A percentile compares a stretch with the other conserved stretches of the same genome.
These are phyloP conservation scores for Lomographa bimaculata DNA, from an alignment of 2,888 invertebrate species.

Conservation along the genomic window DNA sequence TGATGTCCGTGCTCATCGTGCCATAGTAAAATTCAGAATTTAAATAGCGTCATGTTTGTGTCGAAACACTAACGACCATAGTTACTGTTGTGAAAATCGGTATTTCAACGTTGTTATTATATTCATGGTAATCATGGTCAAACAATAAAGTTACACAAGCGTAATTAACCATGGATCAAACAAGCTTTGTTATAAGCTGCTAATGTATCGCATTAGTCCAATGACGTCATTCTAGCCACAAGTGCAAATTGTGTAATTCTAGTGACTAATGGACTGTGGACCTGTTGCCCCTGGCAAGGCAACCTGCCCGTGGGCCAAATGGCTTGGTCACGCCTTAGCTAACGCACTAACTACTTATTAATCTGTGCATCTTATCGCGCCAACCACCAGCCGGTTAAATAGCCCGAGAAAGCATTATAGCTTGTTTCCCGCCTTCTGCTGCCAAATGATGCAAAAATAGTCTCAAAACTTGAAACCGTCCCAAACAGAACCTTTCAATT, in stretches of 20 bases:
- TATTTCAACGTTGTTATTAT: too few species aligned
- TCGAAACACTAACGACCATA: too few species aligned
- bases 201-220: too few species aligned
- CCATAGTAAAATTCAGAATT: too few species aligned
- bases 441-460: slow-evolving; percentile 30
- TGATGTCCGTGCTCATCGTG: too few species aligned
- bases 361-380: too few species aligned
- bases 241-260: slow-evolving; percentile 9
- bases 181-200: too few species aligned
- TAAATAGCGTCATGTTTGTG: too few species aligned
- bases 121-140: too few species aligned
- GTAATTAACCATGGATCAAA: too few species aligned
- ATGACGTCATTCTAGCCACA: neutral
- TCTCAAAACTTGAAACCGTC: slow-evolving; percentile 12
- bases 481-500: slow-evolving; percentile 11
- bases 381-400: slow-evolving; percentile 30
- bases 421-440: slow-evolving; percentile 24
- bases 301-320: slow-evolving; percentile 58
- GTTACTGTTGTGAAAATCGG: too few species aligned
- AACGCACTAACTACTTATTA: slow-evolving; percentile 53
- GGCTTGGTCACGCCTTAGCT: slow-evolving; percentile 42
- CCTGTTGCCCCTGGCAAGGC: slow-evolving; percentile 67
- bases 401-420: slow-evolving; percentile 20
- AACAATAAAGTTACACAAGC: too few species aligned
- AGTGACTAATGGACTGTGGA: slow-evolving; percentile 29